Percentiles rank a stretch among this genome's conserved stretches.
These are phyloP conservation scores for Calameuta filiformis DNA, from an alignment of 2,888 invertebrate genomes.

Conservation along the genomic window DNA sequence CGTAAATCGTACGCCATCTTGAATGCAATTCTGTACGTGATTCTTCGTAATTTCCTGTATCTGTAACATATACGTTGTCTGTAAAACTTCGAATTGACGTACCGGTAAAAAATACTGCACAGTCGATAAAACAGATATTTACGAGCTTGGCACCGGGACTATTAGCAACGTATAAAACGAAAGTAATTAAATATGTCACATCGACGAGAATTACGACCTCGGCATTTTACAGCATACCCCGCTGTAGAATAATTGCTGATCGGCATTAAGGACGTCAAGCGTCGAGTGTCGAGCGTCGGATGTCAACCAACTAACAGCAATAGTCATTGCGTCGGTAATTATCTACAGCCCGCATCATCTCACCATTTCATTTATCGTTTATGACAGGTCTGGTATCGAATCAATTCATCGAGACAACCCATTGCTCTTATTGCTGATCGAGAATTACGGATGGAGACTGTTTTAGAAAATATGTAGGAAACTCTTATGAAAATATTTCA, in stretches of 20 bases:
- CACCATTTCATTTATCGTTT: not conserved
- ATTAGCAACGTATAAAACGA: not conserved
- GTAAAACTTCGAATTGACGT: not conserved
- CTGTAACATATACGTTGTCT: not conserved
- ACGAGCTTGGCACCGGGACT: not conserved
- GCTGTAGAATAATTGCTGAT: not conserved
- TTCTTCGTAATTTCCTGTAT: not conserved
- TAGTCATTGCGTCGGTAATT: not conserved
- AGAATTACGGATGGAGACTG: not conserved
- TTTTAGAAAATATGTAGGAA: not conserved
- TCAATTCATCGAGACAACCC: not conserved
- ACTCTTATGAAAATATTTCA: not conserved
- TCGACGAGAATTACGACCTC: not conserved
- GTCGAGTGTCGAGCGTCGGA: not conserved
- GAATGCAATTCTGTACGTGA: not conserved
- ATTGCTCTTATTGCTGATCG: not conserved
- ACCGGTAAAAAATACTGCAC: not conserved
- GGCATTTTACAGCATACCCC: not conserved
- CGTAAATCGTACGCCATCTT: not conserved
- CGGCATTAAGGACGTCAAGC: not conserved
- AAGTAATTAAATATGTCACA: not conserved
- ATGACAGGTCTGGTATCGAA: not conserved
- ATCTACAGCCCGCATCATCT: constrained; percentile 1
- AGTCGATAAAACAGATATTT: not conserved
- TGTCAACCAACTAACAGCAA: not conserved